A percentile compares a stretch with the other conserved stretches of the same genome.
These are phyloP conservation scores for Panagrolaimus sp. DNA, from an alignment of 1,140 invertebrate genomes.

Conservation along the genomic window DNA sequence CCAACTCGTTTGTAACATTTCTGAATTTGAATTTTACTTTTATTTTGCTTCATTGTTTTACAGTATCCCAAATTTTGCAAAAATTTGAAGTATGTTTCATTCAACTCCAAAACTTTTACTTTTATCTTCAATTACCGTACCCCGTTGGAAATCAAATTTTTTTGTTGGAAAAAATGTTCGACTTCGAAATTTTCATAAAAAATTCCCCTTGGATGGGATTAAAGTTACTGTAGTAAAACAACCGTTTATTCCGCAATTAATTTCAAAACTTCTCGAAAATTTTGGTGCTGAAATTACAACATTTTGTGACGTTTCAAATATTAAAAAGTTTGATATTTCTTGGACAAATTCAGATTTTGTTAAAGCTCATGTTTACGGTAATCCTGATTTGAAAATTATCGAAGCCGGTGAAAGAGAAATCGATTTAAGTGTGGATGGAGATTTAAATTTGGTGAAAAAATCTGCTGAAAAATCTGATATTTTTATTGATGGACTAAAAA, in stretches of 20 bases:
- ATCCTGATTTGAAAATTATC: conserved; percentile 13
- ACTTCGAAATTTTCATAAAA: conserved; percentile 10
- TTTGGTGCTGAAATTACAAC: conserved; percentile 22
- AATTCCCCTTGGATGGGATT: conserved; percentile 19
- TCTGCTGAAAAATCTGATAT: conserved; percentile 24
- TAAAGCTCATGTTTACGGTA: not conserved
- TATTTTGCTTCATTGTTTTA: no score
- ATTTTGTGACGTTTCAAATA: conserved; percentile 21
- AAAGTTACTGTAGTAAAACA: conserved; percentile 24
- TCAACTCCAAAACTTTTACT: no score
- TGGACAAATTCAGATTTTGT: not conserved
- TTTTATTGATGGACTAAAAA: conserved; percentile 26
- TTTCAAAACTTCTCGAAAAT: conserved; percentile 14
- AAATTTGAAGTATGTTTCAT: conserved; percentile 3
- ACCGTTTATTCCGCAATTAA: conserved; percentile 27
- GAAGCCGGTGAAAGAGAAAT: conserved; percentile 15
- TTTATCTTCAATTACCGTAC: not conserved
- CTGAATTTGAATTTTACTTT: no score
- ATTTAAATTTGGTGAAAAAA: conserved; percentile 23
- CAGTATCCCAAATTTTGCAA: no score
- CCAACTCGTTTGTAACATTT: no score
- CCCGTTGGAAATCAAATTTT: not conserved
- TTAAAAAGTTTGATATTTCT: not conserved
- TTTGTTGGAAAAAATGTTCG: conserved; percentile 22
- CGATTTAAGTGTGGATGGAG: conserved; percentile 22